Conservation (phyloP, 2,113 vertebrate genomes). For the Daubentonia madagascariensis region DNA sequence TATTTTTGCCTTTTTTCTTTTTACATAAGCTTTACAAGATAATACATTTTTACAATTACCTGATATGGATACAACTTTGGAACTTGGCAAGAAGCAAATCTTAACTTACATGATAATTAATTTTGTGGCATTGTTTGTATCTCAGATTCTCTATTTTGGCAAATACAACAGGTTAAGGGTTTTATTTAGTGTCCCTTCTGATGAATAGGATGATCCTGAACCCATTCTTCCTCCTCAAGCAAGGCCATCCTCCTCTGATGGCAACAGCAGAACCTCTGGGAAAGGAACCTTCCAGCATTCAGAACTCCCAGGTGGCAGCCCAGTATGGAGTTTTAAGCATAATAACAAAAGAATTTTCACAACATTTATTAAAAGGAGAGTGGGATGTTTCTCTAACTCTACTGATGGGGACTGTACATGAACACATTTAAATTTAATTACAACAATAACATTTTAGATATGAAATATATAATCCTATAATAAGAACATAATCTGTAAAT, state of each 20-base stretch:
- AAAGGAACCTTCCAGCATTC: not conserved
- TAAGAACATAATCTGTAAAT: conserved; percentile 59
- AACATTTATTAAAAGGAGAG: not conserved
- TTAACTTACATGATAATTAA: not conserved
- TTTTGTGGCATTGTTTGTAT: not conserved
- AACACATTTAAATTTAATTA: conserved; percentile 27
- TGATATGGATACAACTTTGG: conserved; percentile 30
- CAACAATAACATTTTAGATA: conserved; percentile 53
- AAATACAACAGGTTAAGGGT: not conserved
- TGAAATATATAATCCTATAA: conserved; percentile 67
- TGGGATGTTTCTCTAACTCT: not conserved
- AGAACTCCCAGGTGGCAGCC: not conserved
- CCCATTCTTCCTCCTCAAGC: not conserved
- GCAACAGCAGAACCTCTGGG: not conserved
- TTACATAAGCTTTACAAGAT: conserved; percentile 68
- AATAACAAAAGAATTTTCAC: not conserved
- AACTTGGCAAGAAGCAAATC: conserved; percentile 38
- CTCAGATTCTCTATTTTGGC: conserved; percentile 36
- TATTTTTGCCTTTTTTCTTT: not conserved
- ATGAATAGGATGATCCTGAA: not conserved
- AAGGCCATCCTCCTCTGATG: not conserved
- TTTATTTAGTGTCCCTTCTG: not conserved
- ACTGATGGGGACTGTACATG: not conserved
- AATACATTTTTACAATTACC: conserved; percentile 71
- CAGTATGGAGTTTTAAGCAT: accelerated